phyloP scores from a whole-genome alignment of 2,113 vertebrate species.

The Alligator mississippiensis region DNA sequence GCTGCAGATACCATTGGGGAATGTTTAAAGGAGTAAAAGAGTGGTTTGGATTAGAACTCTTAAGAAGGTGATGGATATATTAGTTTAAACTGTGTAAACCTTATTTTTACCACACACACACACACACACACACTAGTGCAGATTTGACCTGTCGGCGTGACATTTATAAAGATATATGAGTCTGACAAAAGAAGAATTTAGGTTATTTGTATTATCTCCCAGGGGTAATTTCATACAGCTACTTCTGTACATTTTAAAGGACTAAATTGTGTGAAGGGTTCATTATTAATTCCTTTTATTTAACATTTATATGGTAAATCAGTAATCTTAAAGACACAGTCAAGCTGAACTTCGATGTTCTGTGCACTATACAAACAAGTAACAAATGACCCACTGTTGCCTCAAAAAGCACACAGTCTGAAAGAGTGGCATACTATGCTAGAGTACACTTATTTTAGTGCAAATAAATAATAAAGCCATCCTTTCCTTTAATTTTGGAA shows the following conservation, averaged over 20 bases:
- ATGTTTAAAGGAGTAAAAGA: background rate
- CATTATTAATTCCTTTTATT: background rate
- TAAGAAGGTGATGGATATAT: background rate
- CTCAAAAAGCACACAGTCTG: background rate
- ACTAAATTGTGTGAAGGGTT: background rate
- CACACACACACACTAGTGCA: rapidly evolving
- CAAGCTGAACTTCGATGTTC: background rate
- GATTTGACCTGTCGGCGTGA: background rate
- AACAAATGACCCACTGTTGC: background rate
- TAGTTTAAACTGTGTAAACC: background rate
- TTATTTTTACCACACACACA: background rate
- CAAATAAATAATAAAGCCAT: background rate
- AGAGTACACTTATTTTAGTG: background rate
- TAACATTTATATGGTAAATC: background rate
- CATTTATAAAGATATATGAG: background rate
- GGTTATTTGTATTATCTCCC: background rate
- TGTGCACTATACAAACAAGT: background rate
- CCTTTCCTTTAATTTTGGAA: background rate
- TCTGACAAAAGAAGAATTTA: background rate
- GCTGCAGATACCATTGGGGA: background rate
- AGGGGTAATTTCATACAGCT: background rate
- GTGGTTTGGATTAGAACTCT: background rate
- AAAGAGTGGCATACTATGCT: background rate
- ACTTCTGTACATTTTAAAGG: background rate
- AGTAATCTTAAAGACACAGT: background rate